phyloP scores from a whole-genome alignment of 2,113 vertebrate species.

The Osmerus mordax region DNA sequence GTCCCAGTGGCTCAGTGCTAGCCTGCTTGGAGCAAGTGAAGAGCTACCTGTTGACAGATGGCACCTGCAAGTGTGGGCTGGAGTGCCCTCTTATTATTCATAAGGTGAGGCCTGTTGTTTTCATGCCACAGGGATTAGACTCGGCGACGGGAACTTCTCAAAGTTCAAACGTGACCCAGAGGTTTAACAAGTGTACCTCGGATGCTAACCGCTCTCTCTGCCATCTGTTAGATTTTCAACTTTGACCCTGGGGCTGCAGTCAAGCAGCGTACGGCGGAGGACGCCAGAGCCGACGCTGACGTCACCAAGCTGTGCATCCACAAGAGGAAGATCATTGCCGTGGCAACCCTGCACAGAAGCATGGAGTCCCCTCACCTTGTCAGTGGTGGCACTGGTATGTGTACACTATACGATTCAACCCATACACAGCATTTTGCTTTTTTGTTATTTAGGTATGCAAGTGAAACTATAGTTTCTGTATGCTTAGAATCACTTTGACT shows the following conservation, averaged over 20 bases:
- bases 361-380: slow-evolving; percentile 77
- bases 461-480: too few relatives aligned
- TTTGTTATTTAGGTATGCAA: too few relatives aligned
- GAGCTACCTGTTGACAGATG: slow-evolving; percentile 96
- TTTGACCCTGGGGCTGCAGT: slow-evolving; percentile 93
- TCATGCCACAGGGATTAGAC: not conserved
- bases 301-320: slow-evolving; percentile 99
- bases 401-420: too few relatives aligned
- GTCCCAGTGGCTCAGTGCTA: slow-evolving; percentile 97
- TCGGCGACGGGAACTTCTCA: not conserved
- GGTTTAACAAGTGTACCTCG: not conserved
- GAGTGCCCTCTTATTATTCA: slow-evolving; percentile 98
- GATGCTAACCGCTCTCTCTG: not conserved
- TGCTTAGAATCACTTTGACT: too few relatives aligned
- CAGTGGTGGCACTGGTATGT: slow-evolving; percentile 14
- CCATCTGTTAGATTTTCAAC: slow-evolving; percentile 85
- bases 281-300: slow-evolving; percentile 94
- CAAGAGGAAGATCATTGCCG: slow-evolving; percentile 97
- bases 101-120: slow-evolving; percentile 76
- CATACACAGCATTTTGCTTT: not conserved
- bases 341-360: slow-evolving; percentile 96
- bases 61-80: slow-evolving; percentile 98
- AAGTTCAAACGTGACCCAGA: not conserved
- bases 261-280: slow-evolving; percentile 95
- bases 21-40: slow-evolving; percentile 98